Evolutionary conservation across 2,113 vertebrate species (phyloP).

Genomic region (Apeltes quadracus): DNA sequence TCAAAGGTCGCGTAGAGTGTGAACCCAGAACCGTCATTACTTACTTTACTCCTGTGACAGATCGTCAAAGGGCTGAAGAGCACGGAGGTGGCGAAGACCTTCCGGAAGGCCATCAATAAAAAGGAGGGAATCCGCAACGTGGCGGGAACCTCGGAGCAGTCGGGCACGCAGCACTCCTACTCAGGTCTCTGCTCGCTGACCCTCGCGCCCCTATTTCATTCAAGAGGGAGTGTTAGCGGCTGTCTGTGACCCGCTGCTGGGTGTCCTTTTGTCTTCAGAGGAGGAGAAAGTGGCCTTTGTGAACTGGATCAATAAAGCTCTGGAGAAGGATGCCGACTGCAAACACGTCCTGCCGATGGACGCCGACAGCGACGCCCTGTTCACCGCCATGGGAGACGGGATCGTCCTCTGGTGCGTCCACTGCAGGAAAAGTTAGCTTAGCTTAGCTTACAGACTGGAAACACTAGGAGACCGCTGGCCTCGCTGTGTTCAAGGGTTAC

Average conservation of each 20-base stretch:
- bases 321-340: slow-evolving; percentile 93
- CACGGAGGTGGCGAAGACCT: slow-evolving; percentile 90
- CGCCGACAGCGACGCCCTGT: slow-evolving; percentile 87
- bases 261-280: slow-evolving; percentile 78
- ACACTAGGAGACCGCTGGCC: neutral
- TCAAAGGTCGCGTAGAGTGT: slow-evolving; percentile 1
- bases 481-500: neutral
- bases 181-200: slow-evolving; percentile 79
- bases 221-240: neutral
- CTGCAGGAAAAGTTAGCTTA: neutral
- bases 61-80: slow-evolving; percentile 91
- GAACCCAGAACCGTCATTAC: neutral
- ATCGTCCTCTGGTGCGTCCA: slow-evolving; percentile 89
- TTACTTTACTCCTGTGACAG: slow-evolving; percentile 61
- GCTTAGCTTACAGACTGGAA: neutral
- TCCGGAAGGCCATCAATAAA: slow-evolving; percentile 95
- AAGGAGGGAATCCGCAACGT: slow-evolving; percentile 93
- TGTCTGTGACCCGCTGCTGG: neutral
- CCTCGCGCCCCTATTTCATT: neutral
- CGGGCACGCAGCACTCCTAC: slow-evolving; percentile 94
- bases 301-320: slow-evolving; percentile 96
- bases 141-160: slow-evolving; percentile 90
- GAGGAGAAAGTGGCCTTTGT: slow-evolving; percentile 98
- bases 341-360: slow-evolving; percentile 91
- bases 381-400: slow-evolving; percentile 90